A percentile compares a stretch with the other conserved stretches of the same genome.
phyloP scores from a whole-genome alignment of 2,113 vertebrate species.

The Thomomys bottae region DNA sequence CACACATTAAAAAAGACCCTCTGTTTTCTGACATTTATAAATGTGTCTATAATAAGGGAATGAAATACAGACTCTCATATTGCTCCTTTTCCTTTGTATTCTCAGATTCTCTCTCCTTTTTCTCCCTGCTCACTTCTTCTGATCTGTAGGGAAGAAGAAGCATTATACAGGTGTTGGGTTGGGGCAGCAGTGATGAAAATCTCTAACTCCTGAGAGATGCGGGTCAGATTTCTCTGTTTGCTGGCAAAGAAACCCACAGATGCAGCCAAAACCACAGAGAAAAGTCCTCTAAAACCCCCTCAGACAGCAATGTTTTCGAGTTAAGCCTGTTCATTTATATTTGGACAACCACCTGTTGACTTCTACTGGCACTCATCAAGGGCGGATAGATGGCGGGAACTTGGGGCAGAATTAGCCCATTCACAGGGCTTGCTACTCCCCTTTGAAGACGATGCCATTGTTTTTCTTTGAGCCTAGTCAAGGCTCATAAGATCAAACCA shows the following conservation, averaged over 20 bases:
- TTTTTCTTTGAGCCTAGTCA: conserved; percentile 71
- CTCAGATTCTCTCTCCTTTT: not conserved
- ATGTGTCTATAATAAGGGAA: conserved; percentile 20
- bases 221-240: conserved; percentile 70
- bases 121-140: not conserved
- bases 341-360: conserved; percentile 81
- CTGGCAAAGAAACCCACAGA: conserved; percentile 69
- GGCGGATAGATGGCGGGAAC: conserved; percentile 66
- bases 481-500: conserved; percentile 75
- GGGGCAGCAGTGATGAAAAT: conserved; percentile 38
- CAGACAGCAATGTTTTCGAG: conserved; percentile 72
- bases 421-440: conserved; percentile 61
- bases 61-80: not conserved
- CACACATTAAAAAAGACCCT: not conserved
- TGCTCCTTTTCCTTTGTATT: not conserved
- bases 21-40: not conserved
- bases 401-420: conserved; percentile 64
- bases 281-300: conserved; percentile 76
- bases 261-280: conserved; percentile 78
- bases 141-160: not conserved
- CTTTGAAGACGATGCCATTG: conserved; percentile 81
- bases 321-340: conserved; percentile 82
- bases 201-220: conserved; percentile 54
- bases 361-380: conserved; percentile 73
- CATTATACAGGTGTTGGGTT: not conserved